Evolutionary conservation across 2,797 vertebrate species (phyloP).

Genomic region (Anabas testudineus): DNA sequence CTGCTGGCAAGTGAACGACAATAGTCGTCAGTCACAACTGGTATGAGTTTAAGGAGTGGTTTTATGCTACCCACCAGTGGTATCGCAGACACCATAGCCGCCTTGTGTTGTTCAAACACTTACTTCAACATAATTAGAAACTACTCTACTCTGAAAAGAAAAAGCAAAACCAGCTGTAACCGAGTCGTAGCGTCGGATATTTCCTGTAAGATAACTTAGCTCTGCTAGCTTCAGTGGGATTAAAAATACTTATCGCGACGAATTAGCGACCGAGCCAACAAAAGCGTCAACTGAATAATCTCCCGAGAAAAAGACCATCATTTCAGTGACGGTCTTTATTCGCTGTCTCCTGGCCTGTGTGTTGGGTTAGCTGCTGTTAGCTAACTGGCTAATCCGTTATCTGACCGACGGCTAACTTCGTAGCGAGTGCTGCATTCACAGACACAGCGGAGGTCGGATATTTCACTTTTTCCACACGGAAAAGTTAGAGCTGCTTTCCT

Average conservation of each 20-base stretch:
- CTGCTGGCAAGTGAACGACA: too few species aligned
- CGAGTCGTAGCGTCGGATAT: not conserved
- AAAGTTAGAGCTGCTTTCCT: too few species aligned
- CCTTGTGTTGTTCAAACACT: not conserved
- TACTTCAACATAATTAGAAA: not conserved
- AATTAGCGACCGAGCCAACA: not conserved
- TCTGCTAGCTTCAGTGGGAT: slow-evolving; percentile 38
- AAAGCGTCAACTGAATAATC: not conserved
- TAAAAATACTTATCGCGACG: not conserved
- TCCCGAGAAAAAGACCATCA: not conserved
- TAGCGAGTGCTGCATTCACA: slow-evolving; percentile 14
- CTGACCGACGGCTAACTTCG: slow-evolving; percentile 37
- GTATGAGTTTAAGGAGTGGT: slow-evolving; percentile 58
- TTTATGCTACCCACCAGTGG: slow-evolving; percentile 51
- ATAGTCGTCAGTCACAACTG: not conserved
- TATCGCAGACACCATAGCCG: slow-evolving; percentile 40
- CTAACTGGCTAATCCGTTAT: slow-evolving; percentile 41
- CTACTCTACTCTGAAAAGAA: not conserved
- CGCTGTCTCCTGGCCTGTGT: not conserved
- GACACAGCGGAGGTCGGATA: not conserved
- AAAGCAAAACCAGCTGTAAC: not conserved
- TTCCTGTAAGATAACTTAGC: not conserved
- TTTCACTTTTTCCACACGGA: not conserved
- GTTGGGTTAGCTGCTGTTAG: slow-evolving; percentile 10
- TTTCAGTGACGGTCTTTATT: not conserved